Base-by-base conservation (phyloP, 2,888 invertebrate genomes). In the Cephus nigrinus region DNA sequence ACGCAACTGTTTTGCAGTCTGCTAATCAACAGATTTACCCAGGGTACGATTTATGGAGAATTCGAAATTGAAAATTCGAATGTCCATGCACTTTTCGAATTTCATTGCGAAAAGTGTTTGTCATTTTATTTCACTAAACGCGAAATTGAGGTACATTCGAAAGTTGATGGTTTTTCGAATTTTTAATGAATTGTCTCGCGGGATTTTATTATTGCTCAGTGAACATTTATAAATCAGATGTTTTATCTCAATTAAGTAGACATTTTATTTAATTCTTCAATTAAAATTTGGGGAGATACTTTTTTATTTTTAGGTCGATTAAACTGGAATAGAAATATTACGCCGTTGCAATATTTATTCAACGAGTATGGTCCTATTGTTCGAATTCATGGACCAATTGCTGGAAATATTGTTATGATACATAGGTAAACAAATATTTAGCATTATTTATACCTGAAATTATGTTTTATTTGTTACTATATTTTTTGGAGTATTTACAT, bases 311-410 rank as follows among this genome's bases (percentile, higher is more conserved):
- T 90, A 84, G 92, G 92, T 76, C 89, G 92, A 77, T 84, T 93
- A 55, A 89, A 88, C 40, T 93, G 93, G 93, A 92, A 92, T 74
- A 91, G 91, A 33, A 92, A 92, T 78, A 81, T 91, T 12, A 89
- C 89, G 12, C 90, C 93, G 2, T 90, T 93, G 76, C 91, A 90
- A 36, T 92, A 92, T 82, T 84, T 93, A 11, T 92, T 93, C 81
- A 90, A 93, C 75, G 91, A 92, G 81, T 95, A 95, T 82, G 95
- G 95, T 0, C 94, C 95, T 0, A 93, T 95, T 3, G 95, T 95
- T 12, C 93, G 95, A 75, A 92, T 95, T 75, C 93, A 94, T 33
- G 95, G 94, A 35, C 94, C 95, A 0, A 92, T 95, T 72, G 94
- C 94, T 0, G 93, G 93, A 1, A 94, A 95, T 82, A 93, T 95